Conservation (phyloP, 2,888 invertebrate genomes). For the Pollenia labialis region DNA sequence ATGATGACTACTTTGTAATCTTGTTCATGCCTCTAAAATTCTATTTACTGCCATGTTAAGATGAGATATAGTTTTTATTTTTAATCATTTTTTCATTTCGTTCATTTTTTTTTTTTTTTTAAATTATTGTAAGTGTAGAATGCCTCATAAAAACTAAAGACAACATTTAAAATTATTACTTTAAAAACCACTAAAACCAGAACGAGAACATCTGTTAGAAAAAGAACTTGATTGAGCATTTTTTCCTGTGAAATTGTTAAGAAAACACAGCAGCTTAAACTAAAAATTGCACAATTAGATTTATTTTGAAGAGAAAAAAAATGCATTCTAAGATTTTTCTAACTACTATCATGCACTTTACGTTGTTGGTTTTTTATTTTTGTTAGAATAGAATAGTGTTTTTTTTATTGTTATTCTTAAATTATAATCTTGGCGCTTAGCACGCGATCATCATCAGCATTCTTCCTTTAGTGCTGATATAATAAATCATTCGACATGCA, state of each 20-base stretch:
- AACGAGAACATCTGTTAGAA: slow-evolving; percentile 30
- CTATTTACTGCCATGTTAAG: slow-evolving; percentile 40
- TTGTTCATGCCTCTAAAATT: slow-evolving; percentile 52
- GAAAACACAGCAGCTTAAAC: slow-evolving; percentile 48
- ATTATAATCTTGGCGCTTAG: slow-evolving; percentile 72
- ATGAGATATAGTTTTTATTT: slow-evolving; percentile 35
- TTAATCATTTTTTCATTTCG: slow-evolving; percentile 9
- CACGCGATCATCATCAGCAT: slow-evolving; percentile 73
- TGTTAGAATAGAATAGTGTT: slow-evolving; percentile 23
- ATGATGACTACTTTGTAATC: slow-evolving; percentile 49
- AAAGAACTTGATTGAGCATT: slow-evolving; percentile 43
- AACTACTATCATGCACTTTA: slow-evolving; percentile 67
- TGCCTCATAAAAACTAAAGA: slow-evolving; percentile 69
- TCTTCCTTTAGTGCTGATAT: slow-evolving; percentile 67
- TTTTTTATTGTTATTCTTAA: slow-evolving; percentile 56
- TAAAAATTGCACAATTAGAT: slow-evolving; percentile 64
- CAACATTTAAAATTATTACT: slow-evolving; percentile 69
- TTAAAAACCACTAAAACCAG: slow-evolving; percentile 39
- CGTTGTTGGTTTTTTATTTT: slow-evolving; percentile 14
- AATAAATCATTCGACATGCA: slow-evolving; percentile 73
- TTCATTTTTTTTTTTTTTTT: slow-evolving; percentile 13
- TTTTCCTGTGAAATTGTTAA: slow-evolving; percentile 59
- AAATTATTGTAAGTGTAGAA: slow-evolving; percentile 48
- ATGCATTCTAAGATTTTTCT: slow-evolving; percentile 69
- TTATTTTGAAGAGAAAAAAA: slow-evolving; percentile 34